Evolutionary conservation across 2,888 invertebrate species (phyloP), one percentile per base, ranked within the genome.

Genomic region (Nematopogon swammerdamellus): DNA sequence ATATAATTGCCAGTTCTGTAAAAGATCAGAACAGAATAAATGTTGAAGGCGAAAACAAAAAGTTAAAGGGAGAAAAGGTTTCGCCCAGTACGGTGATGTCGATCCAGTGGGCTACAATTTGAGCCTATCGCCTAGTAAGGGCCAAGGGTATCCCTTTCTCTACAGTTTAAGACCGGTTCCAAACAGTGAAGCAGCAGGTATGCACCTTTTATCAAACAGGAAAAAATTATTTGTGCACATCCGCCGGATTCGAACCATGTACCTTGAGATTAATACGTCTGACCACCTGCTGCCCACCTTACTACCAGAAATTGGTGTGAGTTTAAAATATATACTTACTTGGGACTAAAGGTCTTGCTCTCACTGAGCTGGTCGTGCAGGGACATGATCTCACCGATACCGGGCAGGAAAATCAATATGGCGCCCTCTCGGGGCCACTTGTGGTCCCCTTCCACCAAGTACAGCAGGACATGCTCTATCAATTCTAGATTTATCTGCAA

Each of bases 381-480:
- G 0, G 82, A 64, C 65, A 88, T 86, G 46, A 92, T 92, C 69
- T 92, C 92, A 0, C 85, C 86, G 46, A 91, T 82, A 0, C 92
- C 92, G 0, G 92, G 92, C 50, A 92, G 63, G 65, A 92, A 92
- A 50, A 92, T 83, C 52, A 92, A 67, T 52, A 92, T 89, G n/a
- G 91, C 87, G 50, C 92, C 92, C 58, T 81, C 77, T 62, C 67
- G 72, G 1, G 88, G 86, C 80, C 85, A 85, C 6, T 80, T 67
- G 63, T 91, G 89, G 16, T 86, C 79, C 0, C 89, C 91, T 48
- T 80, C 73, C 2, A 88, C 85, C 55, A 92, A 85, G 80, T 87
- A 91, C 44, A 75, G 77, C 14, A 92, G 63, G 11, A 88, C 81
- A 19, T 83, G 75, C 63, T 92, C 91, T 45, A 92, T 85, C 6